Base-by-base conservation (phyloP, 1,140 invertebrate genomes). In the Oedothorax gibbosus region DNA sequence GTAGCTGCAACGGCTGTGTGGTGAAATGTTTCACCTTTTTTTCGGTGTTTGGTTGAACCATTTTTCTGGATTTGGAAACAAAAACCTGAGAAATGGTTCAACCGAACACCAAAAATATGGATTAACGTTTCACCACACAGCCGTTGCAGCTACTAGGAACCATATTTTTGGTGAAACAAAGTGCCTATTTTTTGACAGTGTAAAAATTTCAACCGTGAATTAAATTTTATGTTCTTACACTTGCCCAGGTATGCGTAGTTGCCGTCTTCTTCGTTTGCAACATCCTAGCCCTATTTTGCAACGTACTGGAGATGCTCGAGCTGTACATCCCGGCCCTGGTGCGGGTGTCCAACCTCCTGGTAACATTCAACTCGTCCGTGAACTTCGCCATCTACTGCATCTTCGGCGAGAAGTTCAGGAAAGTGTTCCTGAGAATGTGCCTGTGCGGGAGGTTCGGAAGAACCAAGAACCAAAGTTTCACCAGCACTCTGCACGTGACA, bases 361-460 rank as follows among this genome's bases (percentile, higher is more conserved):
- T 99, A 11, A 98, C 96, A 35, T 94, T 99, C 87, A 99, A 99
- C 91, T 98, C 96, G 87, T 97, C 97, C 87, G 95, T 98, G 56
- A 99, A 99, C 90, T 99, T 99, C 89, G 94, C 99, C 72, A 97
- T 99, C 86, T 99, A 99, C 90, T 97, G 98, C 85, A 96, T 98
- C 56, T 98, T 98, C 89, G 98, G 97, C 0, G 95, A 98, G 88
- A 98, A 99, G 89, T 99, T 99, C 21, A 77, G 73, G 51, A 86
- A 82, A 53, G 81, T 86, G 83, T 85, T 85, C 65, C n/a, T 85
- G 72, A 60, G 71, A 51, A 81, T 81, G 78, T 35, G 1, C 51
- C 35, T 75, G 72, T 75, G 49, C 51, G 56, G 72, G 6, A 21
- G 72, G 5, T 85, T 77, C n/a, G 65, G 73, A 35, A 65, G 83